A percentile compares a stretch with the other conserved stretches of the same genome.
Conservation (phyloP, 2,797 vertebrate genomes). For the Melanotaenia boesemani region DNA sequence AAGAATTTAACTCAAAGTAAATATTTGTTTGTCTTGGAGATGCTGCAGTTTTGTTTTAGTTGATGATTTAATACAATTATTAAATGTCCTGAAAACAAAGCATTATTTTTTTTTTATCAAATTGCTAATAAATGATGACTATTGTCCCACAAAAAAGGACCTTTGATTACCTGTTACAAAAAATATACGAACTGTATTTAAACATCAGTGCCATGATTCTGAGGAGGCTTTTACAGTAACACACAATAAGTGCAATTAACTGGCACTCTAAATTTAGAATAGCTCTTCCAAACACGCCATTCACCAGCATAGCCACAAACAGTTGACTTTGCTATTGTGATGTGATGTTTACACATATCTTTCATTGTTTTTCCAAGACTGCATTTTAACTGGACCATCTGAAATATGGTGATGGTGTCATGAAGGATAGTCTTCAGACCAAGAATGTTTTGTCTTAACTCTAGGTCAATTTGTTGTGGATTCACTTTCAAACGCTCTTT, state of each 20-base stretch:
- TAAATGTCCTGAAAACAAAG: not conserved
- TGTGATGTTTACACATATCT: not conserved
- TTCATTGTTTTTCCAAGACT: not conserved
- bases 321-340: not conserved
- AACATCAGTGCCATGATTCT: not conserved
- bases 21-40: not conserved
- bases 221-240: constrained; percentile 16
- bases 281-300: constrained; percentile 31
- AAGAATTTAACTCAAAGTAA: not conserved
- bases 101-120: not conserved
- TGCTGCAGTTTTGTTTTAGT: not conserved
- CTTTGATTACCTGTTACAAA: not conserved
- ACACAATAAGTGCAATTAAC: constrained; percentile 22
- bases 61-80: not conserved
- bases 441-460: not conserved
- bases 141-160: not conserved
- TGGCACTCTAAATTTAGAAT: constrained; percentile 16
- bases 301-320: constrained; percentile 7
- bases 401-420: not conserved
- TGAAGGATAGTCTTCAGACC: not conserved
- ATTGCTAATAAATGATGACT: constrained; percentile 12
- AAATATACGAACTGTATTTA: not conserved
- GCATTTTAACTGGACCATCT: not conserved
- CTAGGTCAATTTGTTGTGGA: not conserved
- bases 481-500: not conserved